Percentiles rank a stretch among this genome's conserved stretches.
Evolutionary conservation across 2,113 vertebrate species (phyloP).

Genomic region (Microcebus tavaratra): DNA sequence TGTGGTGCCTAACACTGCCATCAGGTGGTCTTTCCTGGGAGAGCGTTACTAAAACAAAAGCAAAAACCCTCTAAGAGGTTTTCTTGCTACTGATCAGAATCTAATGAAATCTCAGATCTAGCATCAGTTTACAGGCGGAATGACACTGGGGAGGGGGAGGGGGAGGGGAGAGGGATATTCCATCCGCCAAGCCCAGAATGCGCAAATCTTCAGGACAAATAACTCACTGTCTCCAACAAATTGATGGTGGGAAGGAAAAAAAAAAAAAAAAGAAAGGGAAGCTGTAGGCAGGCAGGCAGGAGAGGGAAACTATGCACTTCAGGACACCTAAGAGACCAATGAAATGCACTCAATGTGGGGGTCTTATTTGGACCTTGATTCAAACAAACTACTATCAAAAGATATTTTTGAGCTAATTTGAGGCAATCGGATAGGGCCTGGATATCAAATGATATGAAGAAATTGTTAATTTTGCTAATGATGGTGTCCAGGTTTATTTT

Average conservation of each 20-base stretch:
- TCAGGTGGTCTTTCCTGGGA: slow-evolving; percentile 39
- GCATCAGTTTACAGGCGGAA: background rate
- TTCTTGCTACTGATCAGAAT: background rate
- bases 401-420: background rate
- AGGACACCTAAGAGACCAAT: background rate
- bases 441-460: background rate
- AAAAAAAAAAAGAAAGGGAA: background rate
- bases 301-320: background rate
- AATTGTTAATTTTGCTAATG: background rate
- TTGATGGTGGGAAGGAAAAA: background rate
- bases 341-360: background rate
- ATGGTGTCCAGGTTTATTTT: background rate
- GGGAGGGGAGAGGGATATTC: background rate
- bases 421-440: background rate
- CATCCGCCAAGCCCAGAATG: background rate
- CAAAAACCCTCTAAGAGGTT: background rate
- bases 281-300: background rate
- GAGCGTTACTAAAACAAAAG: background rate
- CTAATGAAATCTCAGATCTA: background rate
- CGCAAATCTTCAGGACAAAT: background rate
- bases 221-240: background rate
- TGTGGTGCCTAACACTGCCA: slow-evolving; percentile 3
- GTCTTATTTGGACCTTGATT: background rate
- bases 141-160: background rate
- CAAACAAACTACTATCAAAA: background rate